These are phyloP conservation scores for Pelecanoides urinatrix DNA, from an alignment of 2,113 vertebrate species.

Conservation along the genomic window DNA sequence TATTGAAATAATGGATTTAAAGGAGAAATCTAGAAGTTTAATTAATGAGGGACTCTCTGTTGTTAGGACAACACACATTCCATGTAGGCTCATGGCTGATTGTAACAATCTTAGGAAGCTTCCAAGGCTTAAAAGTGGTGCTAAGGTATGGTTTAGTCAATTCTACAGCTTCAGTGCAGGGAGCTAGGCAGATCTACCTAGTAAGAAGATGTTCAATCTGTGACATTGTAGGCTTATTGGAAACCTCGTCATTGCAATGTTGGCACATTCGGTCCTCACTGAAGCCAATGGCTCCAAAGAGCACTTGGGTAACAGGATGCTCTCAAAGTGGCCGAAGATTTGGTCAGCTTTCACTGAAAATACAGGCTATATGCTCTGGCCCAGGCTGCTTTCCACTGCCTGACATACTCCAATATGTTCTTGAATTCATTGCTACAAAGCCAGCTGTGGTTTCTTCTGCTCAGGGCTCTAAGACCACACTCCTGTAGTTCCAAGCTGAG, in stretches of 20 bases:
- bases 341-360: background rate
- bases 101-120: background rate
- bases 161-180: background rate
- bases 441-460: too few relatives aligned
- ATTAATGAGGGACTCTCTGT: background rate
- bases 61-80: background rate
- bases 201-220: background rate
- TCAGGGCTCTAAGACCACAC: too few relatives aligned
- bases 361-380: background rate
- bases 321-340: background rate
- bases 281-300: background rate
- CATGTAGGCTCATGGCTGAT: background rate
- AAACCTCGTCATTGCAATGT: background rate
- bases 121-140: background rate
- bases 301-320: background rate
- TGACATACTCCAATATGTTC: too few relatives aligned
- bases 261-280: background rate
- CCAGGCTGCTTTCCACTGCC: too few relatives aligned
- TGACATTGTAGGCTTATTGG: background rate
- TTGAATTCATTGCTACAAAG: too few relatives aligned
- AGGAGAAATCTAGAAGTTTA: background rate
- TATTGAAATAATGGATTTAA: background rate
- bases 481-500: too few relatives aligned
- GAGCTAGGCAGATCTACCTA: background rate
- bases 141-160: background rate